phyloP scores from a whole-genome alignment of 2,888 invertebrate genomes.

The Gasteruption jaculator region DNA sequence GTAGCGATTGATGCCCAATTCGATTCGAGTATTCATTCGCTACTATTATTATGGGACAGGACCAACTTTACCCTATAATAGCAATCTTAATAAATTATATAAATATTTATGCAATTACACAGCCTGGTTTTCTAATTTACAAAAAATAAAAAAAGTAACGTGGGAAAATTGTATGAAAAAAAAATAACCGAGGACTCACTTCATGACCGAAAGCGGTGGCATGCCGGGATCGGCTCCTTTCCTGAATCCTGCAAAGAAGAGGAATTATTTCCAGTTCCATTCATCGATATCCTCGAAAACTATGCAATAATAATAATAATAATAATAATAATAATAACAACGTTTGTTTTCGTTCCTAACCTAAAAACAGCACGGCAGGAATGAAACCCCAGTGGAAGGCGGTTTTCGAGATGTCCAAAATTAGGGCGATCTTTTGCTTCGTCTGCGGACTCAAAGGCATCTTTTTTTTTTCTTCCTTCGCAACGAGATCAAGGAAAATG shows the following conservation, averaged over 20 bases:
- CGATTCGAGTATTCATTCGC: too few relatives aligned
- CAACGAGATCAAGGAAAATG: slow-evolving; percentile 15
- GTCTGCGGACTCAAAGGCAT: slow-evolving; percentile 55
- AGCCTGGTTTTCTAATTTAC: not conserved
- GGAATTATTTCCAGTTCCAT: slow-evolving; percentile 4
- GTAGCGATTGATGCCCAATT: too few relatives aligned
- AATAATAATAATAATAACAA: too few relatives aligned
- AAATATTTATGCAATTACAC: not conserved
- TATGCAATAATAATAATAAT: not conserved
- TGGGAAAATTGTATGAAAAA: slow-evolving; percentile 6
- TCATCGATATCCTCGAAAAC: not conserved
- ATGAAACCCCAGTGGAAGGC: slow-evolving; percentile 69
- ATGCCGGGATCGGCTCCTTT: slow-evolving; percentile 68
- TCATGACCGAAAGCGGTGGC: slow-evolving; percentile 59
- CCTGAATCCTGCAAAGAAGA: slow-evolving; percentile 57
- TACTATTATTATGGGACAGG: too few relatives aligned
- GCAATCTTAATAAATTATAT: too few relatives aligned
- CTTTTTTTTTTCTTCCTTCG: slow-evolving; percentile 19
- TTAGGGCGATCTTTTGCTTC: slow-evolving; percentile 61
- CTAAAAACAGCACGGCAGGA: slow-evolving; percentile 65
- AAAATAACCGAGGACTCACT: slow-evolving; percentile 46
- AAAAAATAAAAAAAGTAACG: not conserved
- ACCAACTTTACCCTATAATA: too few relatives aligned
- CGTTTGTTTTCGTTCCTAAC: too few relatives aligned
- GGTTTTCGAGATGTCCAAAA: slow-evolving; percentile 59